These are phyloP conservation scores for Chaitophorus viminalis DNA, from an alignment of 2,888 invertebrate species.

Conservation along the genomic window DNA sequence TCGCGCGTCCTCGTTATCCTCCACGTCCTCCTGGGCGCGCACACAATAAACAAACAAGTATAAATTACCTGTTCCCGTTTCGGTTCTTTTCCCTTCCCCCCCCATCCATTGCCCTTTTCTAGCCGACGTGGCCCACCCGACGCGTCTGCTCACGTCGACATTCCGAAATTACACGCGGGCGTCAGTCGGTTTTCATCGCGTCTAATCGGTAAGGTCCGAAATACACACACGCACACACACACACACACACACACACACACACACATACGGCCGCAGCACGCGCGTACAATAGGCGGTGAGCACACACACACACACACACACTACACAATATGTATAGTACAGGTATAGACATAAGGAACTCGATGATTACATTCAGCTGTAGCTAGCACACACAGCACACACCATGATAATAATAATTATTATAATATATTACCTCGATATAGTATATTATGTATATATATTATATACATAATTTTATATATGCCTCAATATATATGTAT, in stretches of 20 bases:
- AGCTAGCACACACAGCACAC: background rate
- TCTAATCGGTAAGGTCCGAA: conserved; percentile 60
- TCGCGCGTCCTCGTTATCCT: conserved; percentile 48
- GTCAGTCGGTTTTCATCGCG: conserved; percentile 56
- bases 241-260: background rate
- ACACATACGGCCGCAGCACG: too few relatives aligned
- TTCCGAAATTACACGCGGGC: conserved; percentile 45
- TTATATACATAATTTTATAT: background rate
- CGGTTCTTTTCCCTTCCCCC: background rate
- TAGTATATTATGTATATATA: background rate
- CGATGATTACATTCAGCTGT: conserved; percentile 56
- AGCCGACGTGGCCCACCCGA: background rate
- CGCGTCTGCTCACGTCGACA: conserved; percentile 10
- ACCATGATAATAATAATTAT: conserved; percentile 49
- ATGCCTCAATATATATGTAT: background rate
- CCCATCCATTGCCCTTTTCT: too few relatives aligned
- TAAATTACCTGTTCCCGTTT: conserved; percentile 49
- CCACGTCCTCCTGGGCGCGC: background rate
- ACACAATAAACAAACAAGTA: conserved; percentile 17
- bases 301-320: background rate
- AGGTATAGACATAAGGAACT: conserved; percentile 29
- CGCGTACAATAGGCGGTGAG: background rate
- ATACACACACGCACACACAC: background rate
- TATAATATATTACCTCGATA: conserved; percentile 53
- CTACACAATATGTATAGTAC: background rate